Evolutionary conservation across 1,140 invertebrate genomes (phyloP).

Genomic region (Gryllus bimaculatus): DNA sequence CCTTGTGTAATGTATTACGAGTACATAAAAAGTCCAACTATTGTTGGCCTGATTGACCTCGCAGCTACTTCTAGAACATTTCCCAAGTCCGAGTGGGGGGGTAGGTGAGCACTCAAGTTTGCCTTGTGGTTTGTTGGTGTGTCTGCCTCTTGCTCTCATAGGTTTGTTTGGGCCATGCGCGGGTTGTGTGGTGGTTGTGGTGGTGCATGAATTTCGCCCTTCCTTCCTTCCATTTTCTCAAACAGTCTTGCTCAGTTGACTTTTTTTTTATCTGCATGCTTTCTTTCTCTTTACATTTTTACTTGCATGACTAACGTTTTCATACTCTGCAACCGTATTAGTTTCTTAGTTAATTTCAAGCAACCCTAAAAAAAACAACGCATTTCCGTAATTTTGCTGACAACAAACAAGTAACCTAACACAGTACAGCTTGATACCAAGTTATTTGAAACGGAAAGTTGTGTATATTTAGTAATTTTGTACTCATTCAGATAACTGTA

Average conservation of each 20-base stretch:
- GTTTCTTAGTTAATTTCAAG: neutral
- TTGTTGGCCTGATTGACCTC: neutral
- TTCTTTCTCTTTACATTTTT: neutral
- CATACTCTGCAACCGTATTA: neutral
- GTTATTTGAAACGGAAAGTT: neutral
- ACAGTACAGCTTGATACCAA: neutral
- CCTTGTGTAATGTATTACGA: neutral
- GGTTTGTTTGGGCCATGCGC: neutral
- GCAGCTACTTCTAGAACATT: neutral
- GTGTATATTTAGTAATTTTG: neutral
- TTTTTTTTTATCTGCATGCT: neutral
- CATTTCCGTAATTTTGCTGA: neutral
- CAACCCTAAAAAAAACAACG: neutral
- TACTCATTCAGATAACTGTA: neutral
- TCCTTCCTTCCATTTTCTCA: neutral
- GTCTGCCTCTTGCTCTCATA: neutral
- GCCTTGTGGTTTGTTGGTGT: neutral
- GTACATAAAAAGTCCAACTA: neutral
- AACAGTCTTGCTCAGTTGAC: neutral
- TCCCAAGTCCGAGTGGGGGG: neutral
- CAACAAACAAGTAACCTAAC: neutral
- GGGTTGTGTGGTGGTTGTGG: neutral
- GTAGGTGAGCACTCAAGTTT: neutral
- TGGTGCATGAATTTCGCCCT: neutral
- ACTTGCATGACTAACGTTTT: neutral